Base-by-base conservation (phyloP, 2,888 invertebrate species). In the Dynastes maya region DNA sequence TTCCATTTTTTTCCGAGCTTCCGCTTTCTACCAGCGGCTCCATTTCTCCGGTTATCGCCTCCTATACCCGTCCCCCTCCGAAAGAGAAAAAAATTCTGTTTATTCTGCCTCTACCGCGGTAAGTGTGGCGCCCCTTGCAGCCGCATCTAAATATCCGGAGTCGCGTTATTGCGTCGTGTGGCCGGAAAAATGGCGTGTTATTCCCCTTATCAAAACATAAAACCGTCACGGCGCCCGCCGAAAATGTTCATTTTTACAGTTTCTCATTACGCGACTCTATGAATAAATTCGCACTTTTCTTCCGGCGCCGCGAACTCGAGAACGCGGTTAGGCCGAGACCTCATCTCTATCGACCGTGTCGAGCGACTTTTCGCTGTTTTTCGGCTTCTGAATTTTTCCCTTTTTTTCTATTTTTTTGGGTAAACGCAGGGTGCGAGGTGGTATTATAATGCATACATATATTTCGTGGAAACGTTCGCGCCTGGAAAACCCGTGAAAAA, bases 241-340 rank as follows among this genome's bases (percentile, higher is more conserved):
- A 86, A 89, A 89, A 89, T 89, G 89, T 89, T 88, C 89, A 90
- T 90, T 90, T 90, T 89, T 89, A 89, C 89, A 88, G 89, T 89
- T 89, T 90, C 89, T 90, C 89, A 90, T 90, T 90, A 90, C 89
- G 88, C 88, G 87, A 88, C 87, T 89, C 90, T 89, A 90, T 89
- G 89, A 89, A 90, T 90, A 90, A 90, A 90, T 89, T 90, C 89
- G 89, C 89, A 89, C 89, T 90, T 89, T 87, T 55, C 27, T 55
- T 55, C 55, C 55, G n/a, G 55, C 13, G 9, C 45, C 55, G 55
- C 22, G 22, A 8, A 22, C 22, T 8, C 55, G 55, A 16, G 4
- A 16, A 13, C 5, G 55, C 45, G 45, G 45, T 45, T 45, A 27
- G 55, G 8, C 16, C 16, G 2, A 53, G 55, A 55, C 22, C 55